Conservation (phyloP, 2,113 vertebrate genomes). For the Dromaius novaehollandiae region DNA sequence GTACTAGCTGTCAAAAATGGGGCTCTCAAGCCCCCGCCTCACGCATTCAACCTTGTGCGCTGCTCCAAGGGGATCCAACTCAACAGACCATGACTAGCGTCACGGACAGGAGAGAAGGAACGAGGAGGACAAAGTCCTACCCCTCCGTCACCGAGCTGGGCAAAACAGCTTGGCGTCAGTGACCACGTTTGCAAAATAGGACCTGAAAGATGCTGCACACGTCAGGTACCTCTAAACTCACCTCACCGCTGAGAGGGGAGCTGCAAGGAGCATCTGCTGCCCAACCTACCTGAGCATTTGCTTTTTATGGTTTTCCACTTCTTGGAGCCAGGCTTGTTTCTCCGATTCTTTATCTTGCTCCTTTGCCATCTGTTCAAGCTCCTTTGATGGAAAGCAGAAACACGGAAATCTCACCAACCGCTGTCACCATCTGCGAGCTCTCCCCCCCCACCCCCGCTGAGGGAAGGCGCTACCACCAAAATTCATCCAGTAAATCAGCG, state of each 20-base stretch:
- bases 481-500: background rate
- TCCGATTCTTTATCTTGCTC: constrained; percentile 96
- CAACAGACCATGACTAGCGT: background rate
- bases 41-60: background rate
- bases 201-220: rapidly evolving
- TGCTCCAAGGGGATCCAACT: background rate
- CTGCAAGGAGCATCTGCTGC: background rate
- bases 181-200: rapidly evolving
- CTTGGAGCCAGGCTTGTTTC: constrained; percentile 83
- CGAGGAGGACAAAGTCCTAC: background rate
- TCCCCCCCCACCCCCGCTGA: background rate
- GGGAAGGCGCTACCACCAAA: rapidly evolving
- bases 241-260: background rate
- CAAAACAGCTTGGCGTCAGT: background rate
- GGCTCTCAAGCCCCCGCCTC: background rate
- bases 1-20: background rate
- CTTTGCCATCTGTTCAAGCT: constrained; percentile 91
- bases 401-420: background rate
- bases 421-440: background rate
- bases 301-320: constrained; percentile 90
- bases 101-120: background rate
- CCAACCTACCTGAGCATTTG: constrained; percentile 92
- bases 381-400: constrained; percentile 70
- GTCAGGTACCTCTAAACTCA: rapidly evolving
- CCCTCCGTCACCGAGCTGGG: background rate